Evolutionary conservation across 2,888 invertebrate species (phyloP).

Genomic region (Athalia rosae): DNA sequence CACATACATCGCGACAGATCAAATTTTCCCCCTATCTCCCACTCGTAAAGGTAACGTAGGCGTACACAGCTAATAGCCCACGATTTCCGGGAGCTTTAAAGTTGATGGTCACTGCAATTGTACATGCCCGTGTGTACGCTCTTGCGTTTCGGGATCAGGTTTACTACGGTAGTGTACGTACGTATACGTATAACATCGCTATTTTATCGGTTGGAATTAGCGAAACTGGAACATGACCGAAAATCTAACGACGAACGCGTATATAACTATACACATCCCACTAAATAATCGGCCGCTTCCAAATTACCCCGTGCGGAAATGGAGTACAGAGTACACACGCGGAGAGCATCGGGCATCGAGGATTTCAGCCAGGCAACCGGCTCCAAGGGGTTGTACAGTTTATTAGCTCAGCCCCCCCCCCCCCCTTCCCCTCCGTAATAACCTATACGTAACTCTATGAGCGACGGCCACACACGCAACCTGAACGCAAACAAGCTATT

Average conservation of each 20-base stretch:
- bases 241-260: background rate
- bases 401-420: conserved; percentile 63
- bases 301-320: background rate
- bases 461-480: background rate
- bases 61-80: background rate
- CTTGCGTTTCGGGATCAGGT: background rate
- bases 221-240: background rate
- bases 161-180: no score
- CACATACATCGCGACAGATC: no score
- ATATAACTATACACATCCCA: background rate
- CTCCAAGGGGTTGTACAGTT: conserved; percentile 52
- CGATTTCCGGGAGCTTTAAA: conserved; percentile 28
- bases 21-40: no score
- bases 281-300: background rate
- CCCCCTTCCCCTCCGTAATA: conserved; percentile 53
- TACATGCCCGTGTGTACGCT: background rate
- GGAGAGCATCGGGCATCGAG: conserved; percentile 4
- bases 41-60: no score
- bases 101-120: conserved; percentile 8
- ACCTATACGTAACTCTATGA: background rate
- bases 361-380: conserved; percentile 15
- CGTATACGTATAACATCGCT: background rate
- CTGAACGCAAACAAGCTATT: background rate
- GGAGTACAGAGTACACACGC: background rate
- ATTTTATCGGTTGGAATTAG: conserved; percentile 10